phyloP scores from a whole-genome alignment of 1,140 invertebrate species.

The Eulimnadia texana region DNA sequence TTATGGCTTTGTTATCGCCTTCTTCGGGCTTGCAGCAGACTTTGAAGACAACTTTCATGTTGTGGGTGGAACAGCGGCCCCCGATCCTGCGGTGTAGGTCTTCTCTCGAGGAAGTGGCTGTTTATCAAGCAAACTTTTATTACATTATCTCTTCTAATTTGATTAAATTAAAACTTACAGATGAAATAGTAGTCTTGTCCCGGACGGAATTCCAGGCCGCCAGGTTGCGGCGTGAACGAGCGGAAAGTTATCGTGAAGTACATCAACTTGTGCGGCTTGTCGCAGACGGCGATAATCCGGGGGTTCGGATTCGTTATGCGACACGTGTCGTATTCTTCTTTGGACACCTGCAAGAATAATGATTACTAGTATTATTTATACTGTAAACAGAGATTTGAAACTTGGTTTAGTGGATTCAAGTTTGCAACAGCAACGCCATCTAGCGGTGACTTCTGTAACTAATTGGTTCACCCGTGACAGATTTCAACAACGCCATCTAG shows the following conservation, averaged over 20 bases:
- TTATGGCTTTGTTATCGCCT: slow-evolving; percentile 8
- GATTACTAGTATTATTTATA: not conserved
- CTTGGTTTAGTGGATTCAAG: not conserved
- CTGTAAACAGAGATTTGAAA: not conserved
- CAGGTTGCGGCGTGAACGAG: slow-evolving; percentile 87
- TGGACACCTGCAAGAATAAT: slow-evolving; percentile 42
- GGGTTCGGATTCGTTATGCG: slow-evolving; percentile 86
- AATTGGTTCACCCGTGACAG: no score
- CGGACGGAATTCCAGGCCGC: slow-evolving; percentile 81
- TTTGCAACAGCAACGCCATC: no score
- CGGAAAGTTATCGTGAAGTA: slow-evolving; percentile 94
- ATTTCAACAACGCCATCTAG: no score
- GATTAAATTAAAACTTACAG: slow-evolving; percentile 42
- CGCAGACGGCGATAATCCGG: slow-evolving; percentile 83
- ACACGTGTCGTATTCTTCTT: slow-evolving; percentile 90
- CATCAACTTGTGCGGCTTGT: slow-evolving; percentile 85
- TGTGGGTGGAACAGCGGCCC: slow-evolving; percentile 73
- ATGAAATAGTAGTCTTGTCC: slow-evolving; percentile 94
- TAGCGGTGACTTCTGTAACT: no score
- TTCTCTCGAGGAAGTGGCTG: slow-evolving; percentile 74
- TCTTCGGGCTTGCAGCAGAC: slow-evolving; percentile 60
- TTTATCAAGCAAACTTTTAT: slow-evolving; percentile 21
- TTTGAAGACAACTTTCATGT: slow-evolving; percentile 93
- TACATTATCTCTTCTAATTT: not conserved
- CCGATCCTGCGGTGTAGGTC: slow-evolving; percentile 78